These are phyloP conservation scores for Anolis apletophallus DNA, from an alignment of 2,797 vertebrate species.

Conservation along the genomic window DNA sequence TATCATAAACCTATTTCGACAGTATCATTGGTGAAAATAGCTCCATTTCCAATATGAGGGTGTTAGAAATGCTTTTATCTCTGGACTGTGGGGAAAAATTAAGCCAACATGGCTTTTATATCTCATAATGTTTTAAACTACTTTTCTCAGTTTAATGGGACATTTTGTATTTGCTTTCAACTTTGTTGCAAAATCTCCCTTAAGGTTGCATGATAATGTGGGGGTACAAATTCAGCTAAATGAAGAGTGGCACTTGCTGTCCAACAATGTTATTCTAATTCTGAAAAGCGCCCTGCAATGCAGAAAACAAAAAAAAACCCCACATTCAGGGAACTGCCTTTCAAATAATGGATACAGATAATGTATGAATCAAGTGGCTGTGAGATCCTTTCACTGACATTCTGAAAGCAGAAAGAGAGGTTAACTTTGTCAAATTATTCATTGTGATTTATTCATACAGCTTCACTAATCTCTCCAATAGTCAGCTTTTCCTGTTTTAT, in stretches of 20 bases:
- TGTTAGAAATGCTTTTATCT: neutral
- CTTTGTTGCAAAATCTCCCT: neutral
- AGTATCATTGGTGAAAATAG: neutral
- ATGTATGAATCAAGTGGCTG: slow-evolving; percentile 45
- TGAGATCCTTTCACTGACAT: slow-evolving; percentile 45
- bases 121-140: neutral
- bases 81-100: neutral
- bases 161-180: slow-evolving; percentile 1
- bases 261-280: neutral
- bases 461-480: slow-evolving; percentile 54
- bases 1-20: neutral
- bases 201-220: neutral
- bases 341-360: slow-evolving; percentile 62
- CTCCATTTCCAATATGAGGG: neutral
- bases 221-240: neutral
- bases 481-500: slow-evolving; percentile 60
- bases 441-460: slow-evolving; percentile 64
- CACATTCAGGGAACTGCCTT: neutral
- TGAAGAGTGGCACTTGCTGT: neutral
- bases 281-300: neutral
- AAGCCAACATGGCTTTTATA: neutral
- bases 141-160: neutral
- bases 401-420: slow-evolving; percentile 47
- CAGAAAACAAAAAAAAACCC: neutral
- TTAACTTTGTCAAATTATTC: slow-evolving; percentile 69